Conservation (phyloP, 1,140 invertebrate species). For the Anastrepha ludens region DNA sequence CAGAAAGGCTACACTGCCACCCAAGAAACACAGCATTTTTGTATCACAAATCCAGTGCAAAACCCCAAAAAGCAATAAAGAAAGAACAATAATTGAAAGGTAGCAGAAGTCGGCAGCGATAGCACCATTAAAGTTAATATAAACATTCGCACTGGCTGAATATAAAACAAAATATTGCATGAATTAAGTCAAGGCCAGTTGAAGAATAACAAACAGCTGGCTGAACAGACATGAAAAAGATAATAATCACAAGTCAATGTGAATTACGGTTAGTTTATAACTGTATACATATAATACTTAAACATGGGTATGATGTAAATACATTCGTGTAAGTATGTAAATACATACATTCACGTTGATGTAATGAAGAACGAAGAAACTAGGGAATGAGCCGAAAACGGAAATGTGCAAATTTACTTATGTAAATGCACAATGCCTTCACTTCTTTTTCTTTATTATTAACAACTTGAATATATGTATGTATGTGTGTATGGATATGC, state of each 20-base stretch:
- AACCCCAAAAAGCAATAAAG: not conserved
- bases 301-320: not conserved
- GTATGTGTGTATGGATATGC: not conserved
- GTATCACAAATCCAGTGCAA: no score
- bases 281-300: not conserved
- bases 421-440: not conserved
- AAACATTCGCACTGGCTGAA: not conserved
- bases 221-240: not conserved
- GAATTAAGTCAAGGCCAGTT: constrained; percentile 31
- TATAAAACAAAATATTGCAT: not conserved
- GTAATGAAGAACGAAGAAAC: not conserved
- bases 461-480: not conserved
- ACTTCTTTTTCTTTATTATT: no score
- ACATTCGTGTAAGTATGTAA: not conserved
- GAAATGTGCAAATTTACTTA: not conserved
- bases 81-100: constrained; percentile 3
- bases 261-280: constrained; percentile 6
- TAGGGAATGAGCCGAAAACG: not conserved
- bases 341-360: not conserved
- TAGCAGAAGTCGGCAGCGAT: not conserved
- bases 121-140: not conserved
- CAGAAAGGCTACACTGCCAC: no score
- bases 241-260: constrained; percentile 4
- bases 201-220: not conserved
- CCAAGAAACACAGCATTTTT: no score